Evolutionary conservation across 2,888 invertebrate genomes (phyloP), one percentile per base, ranked within the genome.

Genomic region (Drosophila siamana): DNA sequence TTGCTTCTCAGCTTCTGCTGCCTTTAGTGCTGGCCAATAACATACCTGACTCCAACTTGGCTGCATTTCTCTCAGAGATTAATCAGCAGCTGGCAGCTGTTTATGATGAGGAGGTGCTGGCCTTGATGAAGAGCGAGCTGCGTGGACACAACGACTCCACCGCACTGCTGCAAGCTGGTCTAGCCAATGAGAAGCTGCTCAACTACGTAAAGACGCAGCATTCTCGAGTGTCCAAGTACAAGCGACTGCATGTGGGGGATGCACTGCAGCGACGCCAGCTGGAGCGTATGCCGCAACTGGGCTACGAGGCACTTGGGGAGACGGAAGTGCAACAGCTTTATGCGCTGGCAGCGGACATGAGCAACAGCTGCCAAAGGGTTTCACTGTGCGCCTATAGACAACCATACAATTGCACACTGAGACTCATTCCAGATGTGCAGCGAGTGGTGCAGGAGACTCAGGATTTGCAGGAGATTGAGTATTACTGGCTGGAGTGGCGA

Each of bases 361-460:
- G 95, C 84, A 93, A 94, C 0, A 95, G 95, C 70, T 96, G 96
- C 88, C 94, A 95, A 0, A 96, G 94, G 2, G 94, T 96, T 0
- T 95, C 95, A 89, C 94, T 97, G n/a, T 97, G 97, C 84, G 94
- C 94, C 4, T 96, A 92, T 81, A 93, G 93, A 22, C 93, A 96
- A 66, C 87, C 90, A 0, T 90, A 87, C 0, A 94, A 94, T 75
- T 96, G 96, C 79, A 94, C 95, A 83, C 91, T 96, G 13, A 89
- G 94, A 8, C 92, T 97, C 26, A 96, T 96, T 90, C 96, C 96
- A 2, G 87, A 91, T 11, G 90, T 91, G 2, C 91, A 91, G 72
- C 66, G 78, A 3, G 79, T 90, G 48, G 62, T 92, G 11, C 89
- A 90, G 30, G 62, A 66, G 0, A 88, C 90, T 11, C 65, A 61